Conservation (phyloP, 2,113 vertebrate species). For the Tangachromis dhanisi region DNA sequence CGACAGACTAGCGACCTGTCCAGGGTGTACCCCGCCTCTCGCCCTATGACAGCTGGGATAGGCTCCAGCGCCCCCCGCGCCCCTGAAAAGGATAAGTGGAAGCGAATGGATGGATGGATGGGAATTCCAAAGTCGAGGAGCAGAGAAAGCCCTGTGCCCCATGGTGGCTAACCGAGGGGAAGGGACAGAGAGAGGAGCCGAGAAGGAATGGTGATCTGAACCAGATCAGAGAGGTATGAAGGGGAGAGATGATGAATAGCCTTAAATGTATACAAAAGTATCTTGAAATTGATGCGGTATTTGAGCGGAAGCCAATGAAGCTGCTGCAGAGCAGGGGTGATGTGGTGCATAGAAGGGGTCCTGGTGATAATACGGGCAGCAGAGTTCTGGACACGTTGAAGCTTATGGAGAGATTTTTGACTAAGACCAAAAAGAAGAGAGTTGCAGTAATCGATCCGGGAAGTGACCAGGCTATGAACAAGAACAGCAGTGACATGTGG, state of each 20-base stretch:
- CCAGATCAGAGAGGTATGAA: not conserved
- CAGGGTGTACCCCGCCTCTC: too few relatives aligned
- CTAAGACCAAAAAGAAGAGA: not conserved
- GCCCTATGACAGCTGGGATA: too few relatives aligned
- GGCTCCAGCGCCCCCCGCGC: too few relatives aligned
- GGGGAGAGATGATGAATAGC: not conserved
- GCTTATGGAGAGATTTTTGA: not conserved
- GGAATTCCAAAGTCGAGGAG: too few relatives aligned
- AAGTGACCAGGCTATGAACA: not conserved
- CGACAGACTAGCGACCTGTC: too few relatives aligned
- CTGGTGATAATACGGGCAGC: not conserved
- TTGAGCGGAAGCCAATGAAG: not conserved
- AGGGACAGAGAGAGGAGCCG: not conserved
- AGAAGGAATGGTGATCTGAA: not conserved
- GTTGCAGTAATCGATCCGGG: accelerated
- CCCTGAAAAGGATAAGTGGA: too few relatives aligned
- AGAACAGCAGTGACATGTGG: not conserved
- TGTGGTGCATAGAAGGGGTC: not conserved
- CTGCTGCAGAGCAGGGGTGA: not conserved
- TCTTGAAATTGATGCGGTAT: accelerated
- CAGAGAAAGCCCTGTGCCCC: not conserved
- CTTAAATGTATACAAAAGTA: not conserved
- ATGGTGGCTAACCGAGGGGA: not conserved
- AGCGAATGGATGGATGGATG: too few relatives aligned
- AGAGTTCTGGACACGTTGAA: not conserved